Evolutionary conservation across 2,888 invertebrate species (phyloP).

Genomic region (Ephialtes manifestator): DNA sequence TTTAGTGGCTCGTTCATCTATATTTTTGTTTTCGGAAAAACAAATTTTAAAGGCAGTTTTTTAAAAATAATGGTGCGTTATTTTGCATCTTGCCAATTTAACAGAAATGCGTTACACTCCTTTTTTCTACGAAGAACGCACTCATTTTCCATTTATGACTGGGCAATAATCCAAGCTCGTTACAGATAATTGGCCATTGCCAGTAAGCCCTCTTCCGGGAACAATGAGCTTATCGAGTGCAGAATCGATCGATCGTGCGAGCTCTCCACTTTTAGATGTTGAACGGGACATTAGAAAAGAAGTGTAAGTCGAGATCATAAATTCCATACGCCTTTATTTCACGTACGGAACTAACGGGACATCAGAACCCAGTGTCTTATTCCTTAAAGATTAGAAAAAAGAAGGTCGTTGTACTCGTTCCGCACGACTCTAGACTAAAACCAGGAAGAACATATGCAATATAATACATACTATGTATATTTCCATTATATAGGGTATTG

Average conservation of each 20-base stretch:
- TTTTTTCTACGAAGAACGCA: neutral
- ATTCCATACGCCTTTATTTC: conserved; percentile 57
- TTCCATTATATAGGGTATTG: neutral
- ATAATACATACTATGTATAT: conserved; percentile 37
- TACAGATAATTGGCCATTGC: conserved; percentile 11
- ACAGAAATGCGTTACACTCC: neutral
- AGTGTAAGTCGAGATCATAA: conserved; percentile 37
- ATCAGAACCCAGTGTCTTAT: conserved; percentile 15
- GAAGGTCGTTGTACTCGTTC: conserved; percentile 28
- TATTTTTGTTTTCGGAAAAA: too few relatives aligned
- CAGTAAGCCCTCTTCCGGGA: neutral
- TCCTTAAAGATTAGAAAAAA: conserved; percentile 14
- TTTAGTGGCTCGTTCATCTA: too few relatives aligned
- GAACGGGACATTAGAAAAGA: conserved; percentile 4
- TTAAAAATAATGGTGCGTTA: too few relatives aligned
- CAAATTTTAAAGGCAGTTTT: too few relatives aligned
- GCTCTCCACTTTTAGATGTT: neutral
- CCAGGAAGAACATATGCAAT: conserved; percentile 5
- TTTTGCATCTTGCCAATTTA: too few relatives aligned
- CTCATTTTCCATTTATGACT: neutral
- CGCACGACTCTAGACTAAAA: conserved; percentile 16
- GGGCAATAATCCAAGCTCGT: neutral
- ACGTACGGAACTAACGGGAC: conserved; percentile 43
- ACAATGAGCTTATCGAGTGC: conserved; percentile 1
- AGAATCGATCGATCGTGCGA: neutral